phyloP scores from a whole-genome alignment of 2,888 invertebrate species.

The Sarcophaga variegata region DNA sequence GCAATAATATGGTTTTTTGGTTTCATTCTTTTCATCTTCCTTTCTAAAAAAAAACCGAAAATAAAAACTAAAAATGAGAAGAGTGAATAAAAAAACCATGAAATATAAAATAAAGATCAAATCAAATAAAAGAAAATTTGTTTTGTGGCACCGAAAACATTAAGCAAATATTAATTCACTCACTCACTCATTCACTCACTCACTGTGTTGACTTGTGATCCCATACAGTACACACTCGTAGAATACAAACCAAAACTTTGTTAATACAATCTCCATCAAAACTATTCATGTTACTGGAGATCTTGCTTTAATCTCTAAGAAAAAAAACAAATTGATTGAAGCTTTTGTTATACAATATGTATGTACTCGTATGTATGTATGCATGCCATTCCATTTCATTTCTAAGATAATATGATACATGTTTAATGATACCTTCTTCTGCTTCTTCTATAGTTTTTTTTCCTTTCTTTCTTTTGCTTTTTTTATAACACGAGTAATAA shows the following conservation, averaged over 20 bases:
- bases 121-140: conserved; percentile 4
- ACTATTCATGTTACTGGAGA: not conserved
- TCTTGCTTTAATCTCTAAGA: not conserved
- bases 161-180: not conserved
- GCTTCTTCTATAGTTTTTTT: conserved; percentile 19
- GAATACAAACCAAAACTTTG: not conserved
- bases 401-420: conserved; percentile 15
- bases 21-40: not conserved
- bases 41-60: not conserved
- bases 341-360: not conserved
- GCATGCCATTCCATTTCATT: not conserved
- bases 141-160: not conserved
- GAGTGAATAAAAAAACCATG: too few relatives aligned
- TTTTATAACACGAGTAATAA: not conserved
- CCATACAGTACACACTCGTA: not conserved
- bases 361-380: too few relatives aligned
- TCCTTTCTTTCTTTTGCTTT: conserved; percentile 1
- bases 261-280: not conserved
- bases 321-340: not conserved
- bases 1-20: conserved; percentile 24
- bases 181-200: not conserved
- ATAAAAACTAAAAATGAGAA: not conserved
- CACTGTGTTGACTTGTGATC: not conserved
- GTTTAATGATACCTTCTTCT: conserved; percentile 26
- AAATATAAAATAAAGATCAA: not conserved